Conservation (phyloP, 1,140 invertebrate species). For the Notospermus geniculatus region DNA sequence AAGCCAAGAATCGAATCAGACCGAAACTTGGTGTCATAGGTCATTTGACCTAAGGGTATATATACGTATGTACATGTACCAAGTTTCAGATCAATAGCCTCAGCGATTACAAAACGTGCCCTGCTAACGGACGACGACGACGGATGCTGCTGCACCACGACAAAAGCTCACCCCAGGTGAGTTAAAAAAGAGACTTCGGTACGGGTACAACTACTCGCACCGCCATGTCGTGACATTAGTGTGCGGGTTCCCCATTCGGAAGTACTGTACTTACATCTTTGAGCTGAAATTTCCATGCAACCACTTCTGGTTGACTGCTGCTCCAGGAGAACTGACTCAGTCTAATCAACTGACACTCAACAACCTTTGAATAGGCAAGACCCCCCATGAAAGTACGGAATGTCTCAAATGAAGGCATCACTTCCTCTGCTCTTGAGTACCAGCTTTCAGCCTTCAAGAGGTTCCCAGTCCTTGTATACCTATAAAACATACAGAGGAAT, state of each 20-base stretch:
- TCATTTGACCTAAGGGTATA: too few relatives aligned
- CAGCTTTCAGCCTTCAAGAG: neutral
- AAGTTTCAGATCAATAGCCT: too few relatives aligned
- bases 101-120: too few relatives aligned
- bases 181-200: neutral
- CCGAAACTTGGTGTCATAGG: too few relatives aligned
- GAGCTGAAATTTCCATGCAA: neutral
- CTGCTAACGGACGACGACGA: too few relatives aligned
- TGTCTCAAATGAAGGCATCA: neutral
- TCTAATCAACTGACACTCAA: conserved; percentile 3
- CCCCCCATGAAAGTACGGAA: neutral
- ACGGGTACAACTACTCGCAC: neutral
- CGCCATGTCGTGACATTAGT: too few relatives aligned
- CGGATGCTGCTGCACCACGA: too few relatives aligned
- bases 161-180: too few relatives aligned
- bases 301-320: neutral
- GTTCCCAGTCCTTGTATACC: conserved; percentile 2
- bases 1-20: too few relatives aligned
- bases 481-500: neutral
- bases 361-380: neutral
- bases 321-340: neutral
- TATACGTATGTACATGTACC: too few relatives aligned
- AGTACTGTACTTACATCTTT: neutral
- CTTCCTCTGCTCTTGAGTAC: neutral
- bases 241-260: too few relatives aligned